Conservation (phyloP, 2,113 vertebrate genomes). For the Xiphophorus maculatus region DNA sequence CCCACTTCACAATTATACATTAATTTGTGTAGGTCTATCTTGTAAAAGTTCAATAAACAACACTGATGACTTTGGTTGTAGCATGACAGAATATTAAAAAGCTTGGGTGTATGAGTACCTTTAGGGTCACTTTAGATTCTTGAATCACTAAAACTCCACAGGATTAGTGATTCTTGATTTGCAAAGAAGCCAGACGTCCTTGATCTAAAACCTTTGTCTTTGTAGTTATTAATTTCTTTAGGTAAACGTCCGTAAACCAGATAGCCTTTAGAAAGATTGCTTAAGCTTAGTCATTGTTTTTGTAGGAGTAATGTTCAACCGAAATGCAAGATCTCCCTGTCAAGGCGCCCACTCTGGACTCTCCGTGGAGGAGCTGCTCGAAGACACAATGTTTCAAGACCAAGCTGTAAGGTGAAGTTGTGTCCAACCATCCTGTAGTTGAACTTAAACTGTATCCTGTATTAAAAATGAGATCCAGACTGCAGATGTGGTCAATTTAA, state of each 20-base stretch:
- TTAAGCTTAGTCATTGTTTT: neutral
- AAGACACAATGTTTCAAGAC: conserved; percentile 47
- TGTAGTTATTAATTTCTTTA: neutral
- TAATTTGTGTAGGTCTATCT: too few relatives aligned
- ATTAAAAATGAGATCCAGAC: neutral
- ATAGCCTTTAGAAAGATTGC: neutral
- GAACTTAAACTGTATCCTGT: neutral
- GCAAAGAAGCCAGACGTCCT: neutral
- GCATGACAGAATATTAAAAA: too few relatives aligned
- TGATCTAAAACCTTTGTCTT: neutral
- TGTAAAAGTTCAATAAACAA: neutral
- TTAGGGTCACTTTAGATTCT: too few relatives aligned
- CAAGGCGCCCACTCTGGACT: conserved; percentile 46
- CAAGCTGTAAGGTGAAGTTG: conserved; percentile 54
- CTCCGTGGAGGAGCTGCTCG: conserved; percentile 62
- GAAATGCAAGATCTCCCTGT: conserved; percentile 33
- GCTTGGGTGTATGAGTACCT: too few relatives aligned
- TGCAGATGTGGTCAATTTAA: neutral
- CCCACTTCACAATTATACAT: too few relatives aligned
- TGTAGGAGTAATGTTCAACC: conserved; percentile 39
- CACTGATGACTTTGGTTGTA: too few relatives aligned
- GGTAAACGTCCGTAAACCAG: neutral
- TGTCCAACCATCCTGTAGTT: neutral
- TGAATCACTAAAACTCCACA: too few relatives aligned
- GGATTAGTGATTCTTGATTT: neutral